These are phyloP conservation scores for Periphyllus acericola DNA, from an alignment of 2,888 invertebrate species.

Conservation along the genomic window DNA sequence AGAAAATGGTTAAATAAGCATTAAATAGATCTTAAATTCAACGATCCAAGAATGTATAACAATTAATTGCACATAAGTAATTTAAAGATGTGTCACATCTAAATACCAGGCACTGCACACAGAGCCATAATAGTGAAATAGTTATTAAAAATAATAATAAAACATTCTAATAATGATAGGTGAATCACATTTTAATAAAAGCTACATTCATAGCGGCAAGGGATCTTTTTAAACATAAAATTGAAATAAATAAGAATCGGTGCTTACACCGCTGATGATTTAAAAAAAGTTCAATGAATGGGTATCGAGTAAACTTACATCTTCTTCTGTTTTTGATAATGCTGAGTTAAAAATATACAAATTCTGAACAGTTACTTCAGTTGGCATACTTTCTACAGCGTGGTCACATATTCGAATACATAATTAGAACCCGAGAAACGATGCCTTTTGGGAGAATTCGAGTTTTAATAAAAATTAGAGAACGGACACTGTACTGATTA, in stretches of 20 bases:
- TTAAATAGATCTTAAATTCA: neutral
- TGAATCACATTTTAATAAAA: neutral
- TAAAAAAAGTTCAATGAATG: neutral
- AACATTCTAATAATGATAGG: too few species aligned
- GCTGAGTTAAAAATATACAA: conserved; percentile 53
- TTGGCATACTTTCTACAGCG: neutral
- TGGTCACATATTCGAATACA: neutral
- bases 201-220: neutral
- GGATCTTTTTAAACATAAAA: neutral
- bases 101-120: too few species aligned
- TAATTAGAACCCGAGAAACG: neutral
- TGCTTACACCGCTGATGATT: neutral
- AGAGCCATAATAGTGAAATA: neutral
- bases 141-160: neutral
- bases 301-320: conserved; percentile 19
- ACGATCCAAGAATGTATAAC: neutral
- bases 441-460: neutral
- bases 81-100: neutral
- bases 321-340: conserved; percentile 54
- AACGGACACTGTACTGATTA: too few species aligned
- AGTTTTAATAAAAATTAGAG: neutral
- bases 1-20: neutral
- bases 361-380: conserved; percentile 44
- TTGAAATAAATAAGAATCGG: neutral
- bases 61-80: neutral